Base-by-base conservation (phyloP, 37 sponge, comb jelly and placozoan genomes). In the Beroe ovata region DNA sequence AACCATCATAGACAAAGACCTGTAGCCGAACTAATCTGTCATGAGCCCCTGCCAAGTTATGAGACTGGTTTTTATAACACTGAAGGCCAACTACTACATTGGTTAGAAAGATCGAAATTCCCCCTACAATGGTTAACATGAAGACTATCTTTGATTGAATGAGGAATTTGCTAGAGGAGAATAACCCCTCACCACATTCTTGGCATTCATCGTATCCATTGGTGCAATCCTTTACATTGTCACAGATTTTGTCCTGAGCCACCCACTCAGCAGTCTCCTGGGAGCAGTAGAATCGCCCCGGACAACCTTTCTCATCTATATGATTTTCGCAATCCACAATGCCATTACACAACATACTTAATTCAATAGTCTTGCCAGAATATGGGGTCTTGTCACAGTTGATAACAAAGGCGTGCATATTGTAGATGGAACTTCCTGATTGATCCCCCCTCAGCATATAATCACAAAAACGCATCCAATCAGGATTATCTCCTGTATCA, bases 231-330 rank as follows among this genome's bases (percentile, higher is more conserved):
- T 30, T 71, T 6, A 71, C 20, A 20, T 36, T 3, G 34, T 71
- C 71, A 34, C 71, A 71, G 8, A 71, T 3, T 38, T 71, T 16
- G 11, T 29, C 71, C 21, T 21, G 38, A 71, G 36, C 21, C 4
- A 71, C 38, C 71, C 71, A 71, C 3, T 36, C 38, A 3, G 71
- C 8, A 30, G 6, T 33, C 4, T 29, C 34, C 37, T 19, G 38
- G 8, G 36, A 36, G 36, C 71, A 71, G 20, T 71, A 71, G 71
- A 71, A 71, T 38, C 71, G 4, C 20, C 20, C 71, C 20, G 71
- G 71, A 71, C 71, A 71, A 30, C 36, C 36, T 38, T 35, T 11
- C 20, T 71, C 71, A 29, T 71, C 71, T 8, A 28, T 21, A 6
- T 38, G 38, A 30, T 71, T 71, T 4, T 29, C 36, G 34, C 71